phyloP scores from a whole-genome alignment of 2,888 invertebrate species.

The Tetheella fluctuosa region DNA sequence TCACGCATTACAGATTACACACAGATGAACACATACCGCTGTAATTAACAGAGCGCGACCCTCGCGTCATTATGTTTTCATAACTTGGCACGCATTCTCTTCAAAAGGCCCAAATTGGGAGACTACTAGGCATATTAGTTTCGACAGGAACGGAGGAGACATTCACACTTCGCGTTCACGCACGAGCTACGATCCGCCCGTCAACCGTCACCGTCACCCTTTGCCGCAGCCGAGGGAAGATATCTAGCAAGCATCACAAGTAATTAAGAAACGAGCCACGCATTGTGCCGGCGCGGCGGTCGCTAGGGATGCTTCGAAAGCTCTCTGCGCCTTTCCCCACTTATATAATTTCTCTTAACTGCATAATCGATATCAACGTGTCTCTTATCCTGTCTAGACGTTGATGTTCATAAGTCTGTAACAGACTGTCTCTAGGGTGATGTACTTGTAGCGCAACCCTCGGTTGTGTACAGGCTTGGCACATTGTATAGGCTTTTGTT shows the following conservation, averaged over 20 bases:
- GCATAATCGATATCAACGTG: conserved; percentile 78
- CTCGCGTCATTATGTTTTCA: conserved; percentile 64
- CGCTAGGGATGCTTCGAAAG: conserved; percentile 51
- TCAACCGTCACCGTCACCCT: conserved; percentile 62
- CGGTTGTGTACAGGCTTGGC: no score
- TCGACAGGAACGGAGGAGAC: conserved; percentile 26
- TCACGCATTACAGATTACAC: conserved; percentile 42
- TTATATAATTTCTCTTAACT: conserved; percentile 78
- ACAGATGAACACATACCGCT: conserved; percentile 41
- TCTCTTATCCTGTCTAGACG: conserved; percentile 69
- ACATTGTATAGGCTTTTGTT: no score
- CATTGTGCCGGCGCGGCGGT: conserved; percentile 48
- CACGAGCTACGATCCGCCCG: conserved; percentile 34
- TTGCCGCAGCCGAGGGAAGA: conserved; percentile 58
- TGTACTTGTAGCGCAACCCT: conserved; percentile 38
- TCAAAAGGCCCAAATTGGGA: conserved; percentile 27
- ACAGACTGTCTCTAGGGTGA: conserved; percentile 56
- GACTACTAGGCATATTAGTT: conserved; percentile 31
- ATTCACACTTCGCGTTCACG: conserved; percentile 28
- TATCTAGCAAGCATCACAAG: conserved; percentile 70
- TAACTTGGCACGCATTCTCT: conserved; percentile 43
- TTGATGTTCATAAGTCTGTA: conserved; percentile 54
- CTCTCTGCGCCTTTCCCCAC: conserved; percentile 63
- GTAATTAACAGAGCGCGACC: conserved; percentile 60
- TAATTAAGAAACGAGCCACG: conserved; percentile 76